Evolutionary conservation across 2,888 invertebrate species (phyloP).

Genomic region (Eupsilia transversa): DNA sequence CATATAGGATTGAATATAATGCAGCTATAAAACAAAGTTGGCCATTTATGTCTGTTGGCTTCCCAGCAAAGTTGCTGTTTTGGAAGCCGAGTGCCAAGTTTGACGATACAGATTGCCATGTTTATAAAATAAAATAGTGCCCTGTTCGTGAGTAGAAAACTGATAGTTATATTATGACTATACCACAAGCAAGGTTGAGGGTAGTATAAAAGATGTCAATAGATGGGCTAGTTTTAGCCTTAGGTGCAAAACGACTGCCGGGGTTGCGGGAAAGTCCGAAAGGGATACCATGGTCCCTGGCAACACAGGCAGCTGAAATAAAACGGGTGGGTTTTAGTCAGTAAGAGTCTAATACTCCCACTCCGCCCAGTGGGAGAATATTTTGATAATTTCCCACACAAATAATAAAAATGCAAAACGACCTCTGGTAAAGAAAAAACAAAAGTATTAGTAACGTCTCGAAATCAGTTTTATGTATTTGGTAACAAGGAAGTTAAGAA

Average conservation of each 20-base stretch:
- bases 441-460: too few species aligned
- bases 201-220: neutral
- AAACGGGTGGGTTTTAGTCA: too few species aligned
- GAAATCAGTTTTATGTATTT: too few species aligned
- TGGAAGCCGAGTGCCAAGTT: constrained; percentile 48
- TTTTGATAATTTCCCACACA: too few species aligned
- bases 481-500: too few species aligned
- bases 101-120: constrained; percentile 49
- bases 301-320: too few species aligned
- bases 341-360: too few species aligned
- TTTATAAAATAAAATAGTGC: constrained; percentile 60
- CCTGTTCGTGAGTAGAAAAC: constrained; percentile 40
- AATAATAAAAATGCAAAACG: too few species aligned
- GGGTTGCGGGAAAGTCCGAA: too few species aligned
- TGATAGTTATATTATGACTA: constrained; percentile 22
- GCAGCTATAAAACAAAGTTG: constrained; percentile 60
- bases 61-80: constrained; percentile 48
- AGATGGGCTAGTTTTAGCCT: neutral
- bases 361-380: too few species aligned
- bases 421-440: neutral
- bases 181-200: neutral
- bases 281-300: too few species aligned
- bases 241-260: neutral
- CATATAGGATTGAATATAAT: constrained; percentile 57
- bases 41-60: constrained; percentile 50